Evolutionary conservation across 2,797 vertebrate species (phyloP).

Genomic region (Myotis planiceps): DNA sequence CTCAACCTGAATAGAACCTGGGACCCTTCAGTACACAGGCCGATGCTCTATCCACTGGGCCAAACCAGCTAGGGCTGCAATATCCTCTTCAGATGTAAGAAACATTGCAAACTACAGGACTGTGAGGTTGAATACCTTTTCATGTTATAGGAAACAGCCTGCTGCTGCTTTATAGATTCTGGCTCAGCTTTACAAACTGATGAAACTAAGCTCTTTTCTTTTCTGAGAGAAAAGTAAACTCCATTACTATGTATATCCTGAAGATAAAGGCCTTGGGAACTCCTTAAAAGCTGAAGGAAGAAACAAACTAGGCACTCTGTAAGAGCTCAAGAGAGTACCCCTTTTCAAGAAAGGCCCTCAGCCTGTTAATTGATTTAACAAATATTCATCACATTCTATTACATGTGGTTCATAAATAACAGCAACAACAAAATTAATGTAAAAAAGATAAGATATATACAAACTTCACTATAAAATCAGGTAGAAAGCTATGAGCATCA

Average conservation of each 20-base stretch:
- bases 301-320: neutral
- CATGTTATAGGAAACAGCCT: neutral
- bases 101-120: neutral
- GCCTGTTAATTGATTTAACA: neutral
- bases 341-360: neutral
- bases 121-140: neutral
- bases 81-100: neutral
- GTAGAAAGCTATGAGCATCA: neutral
- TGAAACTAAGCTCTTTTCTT: neutral
- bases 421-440: neutral
- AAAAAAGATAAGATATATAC: neutral
- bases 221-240: neutral
- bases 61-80: too few relatives aligned
- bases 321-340: neutral
- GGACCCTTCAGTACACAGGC: too few relatives aligned
- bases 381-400: neutral
- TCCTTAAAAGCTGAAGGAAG: neutral
- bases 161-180: neutral
- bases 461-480: neutral
- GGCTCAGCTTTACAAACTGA: neutral
- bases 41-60: too few relatives aligned
- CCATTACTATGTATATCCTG: neutral
- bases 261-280: neutral
- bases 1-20: too few relatives aligned
- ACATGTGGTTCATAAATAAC: neutral